Evolutionary conservation across 2,888 invertebrate genomes (phyloP).

Genomic region (Lampropteryx suffumata): DNA sequence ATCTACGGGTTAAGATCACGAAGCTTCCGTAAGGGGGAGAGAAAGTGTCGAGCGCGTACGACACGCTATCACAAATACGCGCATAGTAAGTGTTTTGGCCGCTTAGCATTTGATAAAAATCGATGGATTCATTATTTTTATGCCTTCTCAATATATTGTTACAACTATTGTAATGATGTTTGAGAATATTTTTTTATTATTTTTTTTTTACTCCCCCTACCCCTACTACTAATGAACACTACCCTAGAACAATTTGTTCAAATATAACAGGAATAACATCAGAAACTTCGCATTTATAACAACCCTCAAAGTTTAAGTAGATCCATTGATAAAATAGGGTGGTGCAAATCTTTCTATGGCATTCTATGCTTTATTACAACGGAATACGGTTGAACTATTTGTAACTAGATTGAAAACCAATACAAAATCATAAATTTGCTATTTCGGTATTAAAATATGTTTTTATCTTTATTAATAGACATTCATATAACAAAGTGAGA

Average conservation of each 20-base stretch:
- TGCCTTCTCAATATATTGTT: slow-evolving; percentile 2
- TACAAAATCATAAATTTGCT: too few relatives aligned
- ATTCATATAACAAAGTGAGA: too few relatives aligned
- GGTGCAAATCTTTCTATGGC: slow-evolving; percentile 12
- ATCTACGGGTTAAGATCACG: slow-evolving; percentile 61
- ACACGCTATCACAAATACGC: too few relatives aligned
- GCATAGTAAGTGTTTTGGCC: too few relatives aligned
- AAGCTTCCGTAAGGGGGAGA: slow-evolving; percentile 29
- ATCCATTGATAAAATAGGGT: slow-evolving; percentile 13
- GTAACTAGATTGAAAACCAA: too few relatives aligned
- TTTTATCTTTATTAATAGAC: too few relatives aligned
- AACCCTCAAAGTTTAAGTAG: slow-evolving; percentile 17
- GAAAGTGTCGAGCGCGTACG: background rate
- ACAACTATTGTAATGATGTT: background rate
- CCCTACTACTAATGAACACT: slow-evolving; percentile 15
- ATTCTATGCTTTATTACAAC: too few relatives aligned
- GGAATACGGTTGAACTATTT: too few relatives aligned
- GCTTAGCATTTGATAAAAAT: too few relatives aligned
- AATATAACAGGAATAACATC: slow-evolving; percentile 3
- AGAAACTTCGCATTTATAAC: slow-evolving; percentile 17
- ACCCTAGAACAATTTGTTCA: slow-evolving; percentile 24
- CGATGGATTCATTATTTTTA: background rate
- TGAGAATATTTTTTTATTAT: too few relatives aligned
- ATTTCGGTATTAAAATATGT: too few relatives aligned
- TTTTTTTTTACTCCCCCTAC: too few relatives aligned